Base-by-base conservation (phyloP, 2,888 invertebrate genomes). In the Vannuccia rotundouncinata region DNA sequence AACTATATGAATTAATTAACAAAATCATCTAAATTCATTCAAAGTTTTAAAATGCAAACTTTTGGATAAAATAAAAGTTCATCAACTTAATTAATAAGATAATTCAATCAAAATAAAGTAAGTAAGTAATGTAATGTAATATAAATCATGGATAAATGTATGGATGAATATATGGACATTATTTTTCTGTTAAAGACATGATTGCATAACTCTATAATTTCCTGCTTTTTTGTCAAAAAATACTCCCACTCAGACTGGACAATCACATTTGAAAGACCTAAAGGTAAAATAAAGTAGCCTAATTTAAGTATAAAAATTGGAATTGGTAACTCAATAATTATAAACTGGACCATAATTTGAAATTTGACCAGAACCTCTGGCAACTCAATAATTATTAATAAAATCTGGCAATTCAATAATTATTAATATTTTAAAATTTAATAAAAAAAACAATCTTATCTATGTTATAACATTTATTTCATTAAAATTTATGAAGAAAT, bases 221-320 rank as follows among this genome's bases (percentile, higher is more conserved):
- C 22, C 10, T 22, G 5, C 22, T 66, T 66, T 66, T 66, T 66
- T 66, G 66, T 66, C 66, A 13, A 66, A 27, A 22, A 27, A 5
- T 66, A 66, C 10, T 5, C 22, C 22, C 22, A 66, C 25, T 27
- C 2, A 2, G 5, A 66, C 66, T 13, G 66, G 66, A 66, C 66
- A 66, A 66, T 66, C 5, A 22, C 66, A 66, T 66, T 66, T 66
- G 66, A 66, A n/a, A 66, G 25, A 66, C 22, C 66, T 66, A 22
- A 66, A 66, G 5, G 66, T 5, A 45, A 45, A 45, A 45, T 45
- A 45, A 45, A 45, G 45, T 45, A 45, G 10, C 45, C 45, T 45
- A 45, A 45, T 45, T 45, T 45, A 45, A 45, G 45, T 45, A 45
- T 45, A 45, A 5, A 45, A 45, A 45, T 45, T 45, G 45, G 45